A percentile compares a stretch with the other conserved stretches of the same genome.
These are phyloP conservation scores for Corydoras maculifer DNA, from an alignment of 2,113 vertebrate species.

Conservation along the genomic window DNA sequence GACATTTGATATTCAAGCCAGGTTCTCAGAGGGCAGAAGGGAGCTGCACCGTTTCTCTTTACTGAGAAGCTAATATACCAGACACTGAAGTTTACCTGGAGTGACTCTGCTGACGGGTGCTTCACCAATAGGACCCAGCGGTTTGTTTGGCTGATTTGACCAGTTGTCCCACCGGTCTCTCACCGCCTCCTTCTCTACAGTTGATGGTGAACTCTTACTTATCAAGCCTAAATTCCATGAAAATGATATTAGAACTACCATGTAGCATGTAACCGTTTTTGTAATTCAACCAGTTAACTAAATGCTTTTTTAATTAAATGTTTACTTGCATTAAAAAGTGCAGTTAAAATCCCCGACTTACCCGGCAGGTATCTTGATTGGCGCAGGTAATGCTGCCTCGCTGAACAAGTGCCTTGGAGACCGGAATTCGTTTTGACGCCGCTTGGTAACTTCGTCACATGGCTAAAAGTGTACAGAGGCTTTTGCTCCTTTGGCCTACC, in stretches of 20 bases:
- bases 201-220: constrained; percentile 70
- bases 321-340: neutral
- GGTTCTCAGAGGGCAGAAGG: too few species aligned
- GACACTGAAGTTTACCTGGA: constrained; percentile 53
- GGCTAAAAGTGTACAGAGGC: constrained; percentile 63
- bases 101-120: constrained; percentile 69
- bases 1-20: too few species aligned
- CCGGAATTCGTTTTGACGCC: constrained; percentile 54
- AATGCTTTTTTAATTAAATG: too few species aligned
- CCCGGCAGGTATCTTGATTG: constrained; percentile 93
- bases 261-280: too few species aligned
- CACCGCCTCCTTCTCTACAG: constrained; percentile 65
- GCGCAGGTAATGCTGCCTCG: constrained; percentile 88
- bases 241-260: neutral
- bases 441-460: constrained; percentile 69
- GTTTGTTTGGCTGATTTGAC: constrained; percentile 60
- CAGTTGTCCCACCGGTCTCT: constrained; percentile 73
- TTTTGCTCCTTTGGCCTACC: constrained; percentile 61
- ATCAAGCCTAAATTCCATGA: constrained; percentile 75
- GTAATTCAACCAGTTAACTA: too few species aligned
- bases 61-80: neutral
- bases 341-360: neutral
- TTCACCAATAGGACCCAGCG: constrained; percentile 63
- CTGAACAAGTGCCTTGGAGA: constrained; percentile 65
- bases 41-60: too few species aligned